Evolutionary conservation across 2,888 invertebrate species (phyloP), one percentile per base, ranked within the genome.

Genomic region (Caenorhabditis sp.): DNA sequence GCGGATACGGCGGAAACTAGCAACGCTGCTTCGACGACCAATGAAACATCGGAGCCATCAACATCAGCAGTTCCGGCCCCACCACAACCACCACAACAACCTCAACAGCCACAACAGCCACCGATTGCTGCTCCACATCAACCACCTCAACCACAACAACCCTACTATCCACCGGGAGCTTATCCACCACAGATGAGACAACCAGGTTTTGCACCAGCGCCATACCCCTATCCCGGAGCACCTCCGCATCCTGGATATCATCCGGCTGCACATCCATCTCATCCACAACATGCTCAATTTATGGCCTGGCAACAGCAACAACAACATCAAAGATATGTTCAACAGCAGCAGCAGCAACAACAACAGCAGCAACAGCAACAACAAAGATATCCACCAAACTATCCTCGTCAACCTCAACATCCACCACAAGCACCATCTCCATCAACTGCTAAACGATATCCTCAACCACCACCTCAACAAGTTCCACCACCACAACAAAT

Each of bases 251-350:
- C 61, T 17, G 62, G 59, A 14, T 63, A 60, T 20, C 72, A 74
- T 25, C 63, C 63, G 12, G 58, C 27, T 17, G 58, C 65, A 3
- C 74, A 74, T 67, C 70, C 78, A 1, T 58, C 61, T 14, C 74
- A 78, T 71, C 81, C 77, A 36, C 76, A 74, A 14, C 82, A 82
- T 49, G 77, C 70, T 49, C 82, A 82, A n/a, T 77, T 74, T 60
- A 66, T 77, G 64, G 58, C 21, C 31, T 50, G 52, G 58, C 60
- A 67, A 12, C 71, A 71, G 25, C 71, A 59, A n/a, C 59, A 63
- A 36, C 66, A 63, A 49, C 63, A 25, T 38, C 57, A 52, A 27
- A 52, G 43, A 52, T 50, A 59, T 26, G 58, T 60, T 27, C 69
- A 50, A 25, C 60, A 43, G 14, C 25, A 72, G 26, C 68, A 60